Evolutionary conservation across 2,113 vertebrate genomes (phyloP).

Genomic region (Corynorhinus townsendii): DNA sequence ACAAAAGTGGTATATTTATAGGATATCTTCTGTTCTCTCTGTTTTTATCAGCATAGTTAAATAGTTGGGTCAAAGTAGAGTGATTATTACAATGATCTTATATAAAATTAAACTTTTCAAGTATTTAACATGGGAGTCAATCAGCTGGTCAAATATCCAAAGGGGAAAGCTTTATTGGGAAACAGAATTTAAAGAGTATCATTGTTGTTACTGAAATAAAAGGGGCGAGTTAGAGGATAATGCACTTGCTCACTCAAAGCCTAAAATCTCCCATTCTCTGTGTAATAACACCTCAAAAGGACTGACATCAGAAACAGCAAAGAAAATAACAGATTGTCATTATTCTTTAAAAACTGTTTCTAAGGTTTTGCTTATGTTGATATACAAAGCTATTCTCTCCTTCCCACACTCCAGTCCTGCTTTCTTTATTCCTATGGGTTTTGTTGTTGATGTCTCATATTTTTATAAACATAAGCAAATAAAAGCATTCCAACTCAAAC

Average conservation of each 20-base stretch:
- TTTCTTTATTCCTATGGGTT: not conserved
- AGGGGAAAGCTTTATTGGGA: not conserved
- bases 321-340: not conserved
- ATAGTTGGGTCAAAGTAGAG: not conserved
- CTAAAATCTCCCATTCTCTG: not conserved
- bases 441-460: not conserved
- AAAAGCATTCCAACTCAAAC: not conserved
- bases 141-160: not conserved
- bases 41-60: not conserved
- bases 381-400: not conserved
- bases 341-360: constrained; percentile 1
- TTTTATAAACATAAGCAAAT: not conserved
- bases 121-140: not conserved
- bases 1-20: not conserved
- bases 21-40: not conserved
- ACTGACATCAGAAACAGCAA: not conserved
- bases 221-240: not conserved
- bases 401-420: not conserved
- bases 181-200: not conserved
- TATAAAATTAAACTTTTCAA: not conserved
- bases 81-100: not conserved
- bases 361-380: not conserved
- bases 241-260: not conserved
- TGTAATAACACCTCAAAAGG: not conserved
- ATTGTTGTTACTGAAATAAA: not conserved